A percentile compares a stretch with the other conserved stretches of the same genome.
These are phyloP conservation scores for Sympetrum striolatum DNA, from an alignment of 2,888 invertebrate genomes.

Conservation along the genomic window DNA sequence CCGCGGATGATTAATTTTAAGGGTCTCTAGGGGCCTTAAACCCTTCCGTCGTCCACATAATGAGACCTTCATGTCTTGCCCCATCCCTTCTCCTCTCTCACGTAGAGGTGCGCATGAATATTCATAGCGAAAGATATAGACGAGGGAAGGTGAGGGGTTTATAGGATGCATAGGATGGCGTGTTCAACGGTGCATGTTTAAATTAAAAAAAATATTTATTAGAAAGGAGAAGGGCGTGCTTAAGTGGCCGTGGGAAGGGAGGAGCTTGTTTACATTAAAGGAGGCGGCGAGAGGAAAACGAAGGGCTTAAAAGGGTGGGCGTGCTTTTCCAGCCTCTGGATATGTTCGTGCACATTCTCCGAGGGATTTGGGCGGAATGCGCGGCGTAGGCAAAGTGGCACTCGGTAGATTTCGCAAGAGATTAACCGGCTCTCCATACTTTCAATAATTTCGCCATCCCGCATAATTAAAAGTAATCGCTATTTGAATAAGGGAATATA, in stretches of 20 bases:
- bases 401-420: background rate
- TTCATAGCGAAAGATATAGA: conserved; percentile 20
- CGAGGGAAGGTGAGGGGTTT: background rate
- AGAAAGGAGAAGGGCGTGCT: background rate
- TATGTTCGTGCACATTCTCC: background rate
- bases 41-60: conserved; percentile 24
- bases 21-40: conserved; percentile 27
- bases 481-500: no score
- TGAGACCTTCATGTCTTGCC: conserved; percentile 41
- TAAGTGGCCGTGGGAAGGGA: background rate
- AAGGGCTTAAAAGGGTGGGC: background rate
- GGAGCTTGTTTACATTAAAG: conserved; percentile 13
- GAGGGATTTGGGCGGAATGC: background rate
- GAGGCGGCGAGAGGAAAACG: background rate
- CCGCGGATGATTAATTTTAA: conserved; percentile 33
- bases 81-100: background rate
- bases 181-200: conserved; percentile 5
- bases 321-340: background rate
- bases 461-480: no score
- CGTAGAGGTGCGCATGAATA: conserved; percentile 13
- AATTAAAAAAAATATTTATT: conserved; percentile 20
- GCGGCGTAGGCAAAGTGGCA: background rate
- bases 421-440: background rate
- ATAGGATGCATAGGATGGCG: background rate
- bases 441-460: background rate